Base-by-base conservation (phyloP, 1,140 invertebrate species). In the Papilio polytes region DNA sequence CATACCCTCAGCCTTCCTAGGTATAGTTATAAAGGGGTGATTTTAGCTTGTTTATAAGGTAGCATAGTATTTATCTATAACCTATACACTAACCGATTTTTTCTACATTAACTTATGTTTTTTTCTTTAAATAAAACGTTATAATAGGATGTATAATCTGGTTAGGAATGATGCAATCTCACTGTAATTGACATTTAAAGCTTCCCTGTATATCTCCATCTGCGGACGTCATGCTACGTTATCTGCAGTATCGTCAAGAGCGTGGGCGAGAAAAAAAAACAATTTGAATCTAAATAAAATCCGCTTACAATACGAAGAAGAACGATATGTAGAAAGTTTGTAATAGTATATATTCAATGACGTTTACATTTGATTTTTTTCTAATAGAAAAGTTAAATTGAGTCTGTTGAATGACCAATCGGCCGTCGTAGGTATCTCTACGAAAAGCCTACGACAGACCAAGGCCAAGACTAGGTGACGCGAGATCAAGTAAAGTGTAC, bases 211-310 rank as follows among this genome's bases (percentile, higher is more conserved):
- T 78, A 78, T 66, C 53, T 41, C 31, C 44, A 26, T 15, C 36
- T 48, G 59, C 59, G 77, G 77, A 78, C 77, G 77, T 78, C 77
- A 78, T 66, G 41, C 44, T 46, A 41, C 77, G 77, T 78, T 78
- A 78, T 63, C 77, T 59, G n/a, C 22, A 70, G 36, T 78, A 46
- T 9, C 77, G 77, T 78, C 41, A 66, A 3, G 36, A 31, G 59
- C 77, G 77, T 78, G 77, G 77, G 77, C 46, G 53, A 51, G 46
- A 66, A 12, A 78, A 12, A 78, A 63, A 56, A 20, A 31, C 46
- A 12, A 77, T 77, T 56, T 7, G 48, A 22, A 78, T 56, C 31
- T 59, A 56, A 78, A 78, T 59, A 78, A 44, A 15, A 53, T 26
- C 20, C 74, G 46, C 36, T 53, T 7, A 31, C 12, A 76, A 31